Evolutionary conservation across 2,797 vertebrate genomes (phyloP).

Genomic region (Xyrichtys novacula): DNA sequence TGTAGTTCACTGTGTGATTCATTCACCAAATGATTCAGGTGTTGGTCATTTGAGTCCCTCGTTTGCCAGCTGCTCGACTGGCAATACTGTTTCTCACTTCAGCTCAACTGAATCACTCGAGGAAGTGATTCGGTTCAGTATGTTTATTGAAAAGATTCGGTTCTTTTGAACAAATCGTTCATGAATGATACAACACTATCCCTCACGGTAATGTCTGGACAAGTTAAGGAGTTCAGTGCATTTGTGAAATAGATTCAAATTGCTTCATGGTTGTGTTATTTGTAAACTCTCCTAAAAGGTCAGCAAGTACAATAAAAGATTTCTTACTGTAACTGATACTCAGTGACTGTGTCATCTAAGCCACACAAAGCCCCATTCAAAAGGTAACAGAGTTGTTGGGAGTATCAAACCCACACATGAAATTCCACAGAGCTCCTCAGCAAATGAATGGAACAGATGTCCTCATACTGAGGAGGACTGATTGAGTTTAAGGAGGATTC

Average conservation of each 20-base stretch:
- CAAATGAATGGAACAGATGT: slow-evolving; percentile 62
- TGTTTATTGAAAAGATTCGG: no score
- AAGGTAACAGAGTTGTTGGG: slow-evolving; percentile 19
- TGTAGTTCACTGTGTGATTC: no score
- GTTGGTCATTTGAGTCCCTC: no score
- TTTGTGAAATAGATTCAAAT: background rate
- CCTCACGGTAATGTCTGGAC: background rate
- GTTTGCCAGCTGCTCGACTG: no score
- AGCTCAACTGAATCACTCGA: no score
- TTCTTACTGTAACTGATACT: slow-evolving; percentile 15
- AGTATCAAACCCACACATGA: slow-evolving; percentile 22
- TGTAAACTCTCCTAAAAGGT: slow-evolving; percentile 9
- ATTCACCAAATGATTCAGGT: no score
- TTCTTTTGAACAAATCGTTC: no score
- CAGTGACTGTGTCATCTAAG: background rate
- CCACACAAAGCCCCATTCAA: slow-evolving; percentile 32
- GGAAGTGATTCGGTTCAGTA: no score
- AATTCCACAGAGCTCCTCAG: slow-evolving; percentile 21
- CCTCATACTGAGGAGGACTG: slow-evolving; percentile 7
- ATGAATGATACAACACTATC: no score
- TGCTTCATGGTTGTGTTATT: background rate
- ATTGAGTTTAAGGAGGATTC: background rate
- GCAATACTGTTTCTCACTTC: no score
- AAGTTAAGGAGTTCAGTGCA: background rate
- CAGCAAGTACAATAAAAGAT: slow-evolving; percentile 1